phyloP scores from a whole-genome alignment of 1,140 invertebrate genomes.

The Drosophila subpulchrella region DNA sequence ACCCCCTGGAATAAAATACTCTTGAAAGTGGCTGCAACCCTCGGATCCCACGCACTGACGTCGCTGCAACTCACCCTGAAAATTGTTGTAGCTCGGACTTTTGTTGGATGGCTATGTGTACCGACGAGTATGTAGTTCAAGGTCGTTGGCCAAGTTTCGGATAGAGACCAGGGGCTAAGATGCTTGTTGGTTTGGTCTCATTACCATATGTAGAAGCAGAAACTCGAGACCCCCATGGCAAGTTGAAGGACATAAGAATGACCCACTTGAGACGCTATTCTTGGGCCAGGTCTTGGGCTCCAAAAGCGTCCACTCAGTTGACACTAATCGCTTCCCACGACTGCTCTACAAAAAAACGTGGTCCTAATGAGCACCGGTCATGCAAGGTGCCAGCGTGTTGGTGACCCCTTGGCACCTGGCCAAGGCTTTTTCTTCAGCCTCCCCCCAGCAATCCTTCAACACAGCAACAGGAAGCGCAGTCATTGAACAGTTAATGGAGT shows the following conservation, averaged over 20 bases:
- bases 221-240: constrained; percentile 14
- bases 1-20: constrained; percentile 4
- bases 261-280: constrained; percentile 42
- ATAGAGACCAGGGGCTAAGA: not conserved
- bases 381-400: constrained; percentile 30
- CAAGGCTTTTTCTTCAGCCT: constrained; percentile 7
- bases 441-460: not conserved
- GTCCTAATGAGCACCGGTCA: constrained; percentile 50
- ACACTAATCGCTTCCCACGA: constrained; percentile 28
- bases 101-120: constrained; percentile 29
- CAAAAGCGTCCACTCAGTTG: constrained; percentile 36
- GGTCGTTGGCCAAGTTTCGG: constrained; percentile 41
- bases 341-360: constrained; percentile 9
- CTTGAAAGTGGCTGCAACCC: constrained; percentile 33
- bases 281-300: constrained; percentile 41
- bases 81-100: constrained; percentile 26
- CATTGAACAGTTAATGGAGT: constrained; percentile 76
- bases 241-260: constrained; percentile 47
- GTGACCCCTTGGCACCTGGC: constrained; percentile 42
- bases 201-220: constrained; percentile 9
- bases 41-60: constrained; percentile 54
- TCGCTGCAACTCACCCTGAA: constrained; percentile 42
- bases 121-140: constrained; percentile 58
- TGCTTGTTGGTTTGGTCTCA: not conserved
- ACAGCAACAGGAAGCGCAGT: constrained; percentile 69